These are phyloP conservation scores for Pseudobourletiella spinata DNA, from an alignment of 1,140 invertebrate genomes.

Conservation along the genomic window DNA sequence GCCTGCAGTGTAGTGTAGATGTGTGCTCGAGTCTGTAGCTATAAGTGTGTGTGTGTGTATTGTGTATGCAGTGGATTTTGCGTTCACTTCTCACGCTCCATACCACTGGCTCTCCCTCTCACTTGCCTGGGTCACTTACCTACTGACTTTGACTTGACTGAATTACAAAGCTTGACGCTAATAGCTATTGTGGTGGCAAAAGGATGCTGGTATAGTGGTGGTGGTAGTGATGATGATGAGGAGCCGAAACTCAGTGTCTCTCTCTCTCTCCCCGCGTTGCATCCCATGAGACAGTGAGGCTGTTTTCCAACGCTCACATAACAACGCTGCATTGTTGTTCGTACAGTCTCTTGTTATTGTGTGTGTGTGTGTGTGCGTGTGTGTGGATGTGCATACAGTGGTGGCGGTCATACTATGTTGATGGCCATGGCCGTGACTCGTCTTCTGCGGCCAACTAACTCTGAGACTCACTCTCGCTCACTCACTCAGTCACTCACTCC, in stretches of 20 bases:
- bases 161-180: background rate
- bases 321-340: background rate
- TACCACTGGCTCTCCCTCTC: conserved; percentile 5
- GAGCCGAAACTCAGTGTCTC: background rate
- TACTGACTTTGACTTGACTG: conserved; percentile 29
- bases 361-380: too few species aligned
- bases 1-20: too few species aligned
- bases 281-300: too few species aligned
- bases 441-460: background rate
- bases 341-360: background rate
- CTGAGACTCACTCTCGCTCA: too few species aligned
- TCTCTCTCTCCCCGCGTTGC: background rate
- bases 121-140: conserved; percentile 23
- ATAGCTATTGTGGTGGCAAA: background rate
- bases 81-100: too few species aligned
- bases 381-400: too few species aligned
- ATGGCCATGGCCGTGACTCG: conserved; percentile 2
- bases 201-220: background rate
- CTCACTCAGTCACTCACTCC: too few species aligned
- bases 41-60: too few species aligned
- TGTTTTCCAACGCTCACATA: background rate
- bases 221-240: too few species aligned
- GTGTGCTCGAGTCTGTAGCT: too few species aligned
- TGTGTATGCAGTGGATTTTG: too few species aligned
- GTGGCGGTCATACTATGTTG: background rate